Percentiles rank a stretch among this genome's conserved stretches.
phyloP scores from a whole-genome alignment of 1,140 invertebrate species.

The Mizuhopecten yessoensis region DNA sequence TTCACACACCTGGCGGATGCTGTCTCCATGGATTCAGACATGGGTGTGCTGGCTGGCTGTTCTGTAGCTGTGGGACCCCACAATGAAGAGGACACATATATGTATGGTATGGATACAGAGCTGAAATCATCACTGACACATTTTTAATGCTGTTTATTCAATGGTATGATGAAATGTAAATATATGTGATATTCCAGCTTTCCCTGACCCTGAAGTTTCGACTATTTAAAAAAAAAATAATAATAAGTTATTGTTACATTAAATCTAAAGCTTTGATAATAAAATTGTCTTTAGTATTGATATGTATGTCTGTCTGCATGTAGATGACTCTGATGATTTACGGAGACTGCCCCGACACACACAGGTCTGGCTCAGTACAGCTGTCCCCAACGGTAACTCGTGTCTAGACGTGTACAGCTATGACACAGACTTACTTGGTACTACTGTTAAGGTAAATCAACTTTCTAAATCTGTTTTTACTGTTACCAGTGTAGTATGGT shows the following conservation, averaged over 20 bases:
- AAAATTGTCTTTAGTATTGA: background rate
- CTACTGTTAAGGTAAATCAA: slow-evolving; percentile 54
- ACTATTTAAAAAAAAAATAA: too few relatives aligned
- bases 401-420: slow-evolving; percentile 55
- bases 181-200: too few relatives aligned
- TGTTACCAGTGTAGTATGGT: too few relatives aligned
- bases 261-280: background rate
- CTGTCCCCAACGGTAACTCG: slow-evolving; percentile 46
- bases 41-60: slow-evolving; percentile 69
- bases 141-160: background rate
- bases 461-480: too few relatives aligned
- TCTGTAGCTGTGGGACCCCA: slow-evolving; percentile 56
- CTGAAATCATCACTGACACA: background rate
- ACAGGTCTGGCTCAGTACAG: slow-evolving; percentile 56
- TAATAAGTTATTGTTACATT: too few relatives aligned
- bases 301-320: background rate
- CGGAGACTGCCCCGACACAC: background rate
- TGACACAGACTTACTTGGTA: slow-evolving; percentile 52
- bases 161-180: too few relatives aligned
- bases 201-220: too few relatives aligned
- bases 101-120: background rate
- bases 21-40: slow-evolving; percentile 81
- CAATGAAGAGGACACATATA: slow-evolving; percentile 44
- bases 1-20: slow-evolving; percentile 95
- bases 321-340: background rate